phyloP scores from a whole-genome alignment of 2,797 vertebrate species.

The Cryptoblepharus egeriae region DNA sequence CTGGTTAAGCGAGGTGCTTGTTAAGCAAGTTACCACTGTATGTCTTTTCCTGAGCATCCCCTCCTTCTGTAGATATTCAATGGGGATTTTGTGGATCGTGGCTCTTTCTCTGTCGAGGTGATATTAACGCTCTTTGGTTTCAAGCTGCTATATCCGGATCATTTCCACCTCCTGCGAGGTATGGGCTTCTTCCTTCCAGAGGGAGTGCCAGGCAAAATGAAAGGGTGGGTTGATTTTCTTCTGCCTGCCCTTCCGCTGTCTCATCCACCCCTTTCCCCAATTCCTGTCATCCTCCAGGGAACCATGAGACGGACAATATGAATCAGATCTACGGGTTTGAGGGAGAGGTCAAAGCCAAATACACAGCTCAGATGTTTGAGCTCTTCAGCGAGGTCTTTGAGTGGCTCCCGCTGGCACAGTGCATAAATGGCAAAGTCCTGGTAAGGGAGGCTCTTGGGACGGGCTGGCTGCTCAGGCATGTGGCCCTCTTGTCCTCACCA shows the following conservation, averaged over 20 bases:
- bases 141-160: constrained; percentile 91
- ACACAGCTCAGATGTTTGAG: constrained; percentile 96
- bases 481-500: rapidly evolving
- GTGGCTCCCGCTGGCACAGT: constrained; percentile 95
- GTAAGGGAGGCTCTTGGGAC: constrained; percentile 64
- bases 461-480: rapidly evolving
- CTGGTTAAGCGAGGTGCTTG: no score
- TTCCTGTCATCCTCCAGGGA: constrained; percentile 77
- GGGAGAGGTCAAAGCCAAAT: constrained; percentile 96
- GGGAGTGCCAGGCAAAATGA: background rate
- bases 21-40: no score
- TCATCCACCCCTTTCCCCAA: rapidly evolving
- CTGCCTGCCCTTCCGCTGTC: no score
- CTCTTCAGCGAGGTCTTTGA: constrained; percentile 98
- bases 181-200: constrained; percentile 6
- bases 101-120: constrained; percentile 95
- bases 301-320: constrained; percentile 98
- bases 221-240: rapidly evolving
- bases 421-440: constrained; percentile 93
- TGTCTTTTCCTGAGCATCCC: constrained; percentile 44
- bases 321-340: constrained; percentile 99
- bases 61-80: constrained; percentile 87
- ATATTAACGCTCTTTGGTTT: constrained; percentile 95
- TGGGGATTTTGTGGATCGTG: constrained; percentile 94
- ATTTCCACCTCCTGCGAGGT: constrained; percentile 93